Base-by-base conservation (phyloP, 2,888 invertebrate species). In the Camponotus fellah region DNA sequence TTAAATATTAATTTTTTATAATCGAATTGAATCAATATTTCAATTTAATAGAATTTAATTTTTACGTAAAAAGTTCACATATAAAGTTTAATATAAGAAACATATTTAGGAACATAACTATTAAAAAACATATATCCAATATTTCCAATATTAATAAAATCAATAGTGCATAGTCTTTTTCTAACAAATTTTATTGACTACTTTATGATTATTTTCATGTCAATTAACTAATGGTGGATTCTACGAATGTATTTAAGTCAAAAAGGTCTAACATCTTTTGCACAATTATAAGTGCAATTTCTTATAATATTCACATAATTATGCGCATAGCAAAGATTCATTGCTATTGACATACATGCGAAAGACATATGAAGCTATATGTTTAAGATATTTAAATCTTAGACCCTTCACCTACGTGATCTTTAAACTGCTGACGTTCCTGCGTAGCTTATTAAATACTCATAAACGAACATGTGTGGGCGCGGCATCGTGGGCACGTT, bases 401-500 rank as follows among this genome's bases (percentile, higher is more conserved):
- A 21, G 26, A 79, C 34, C 58, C 46, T 79, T 79, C 69, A 46
- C 46, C 58, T 32, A 46, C 58, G 34, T 43, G 58, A 69, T 69
- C 43, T 66, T 76, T 60, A 46, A 17, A 65, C 43, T 17, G 9
- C 8, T 49, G 49, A 72, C n/a, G 26, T 64, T 12, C 8, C 37
- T 17, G 43, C 9, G 62, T 75, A 74, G 34, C 56, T 53, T 34
- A 17, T 53, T 10, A 56, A 69, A 37, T 56, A 9, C 37, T 80
- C 76, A 58, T 85, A 84, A 72, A 87, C 82, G 82, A 89, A 85
- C 43, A 85, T 81, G 80, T 85, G 85, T 86, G 79, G 86, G 89
- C 68, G 89, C 89, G 89, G 86, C 87, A 83, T 72, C 72, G 79
- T 80, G 81, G 86, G 83, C 86, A 85, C 84, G 88, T 83, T 86